Evolutionary conservation across 1,140 invertebrate species (phyloP).

Genomic region (Yoshiicerus persimilis): DNA sequence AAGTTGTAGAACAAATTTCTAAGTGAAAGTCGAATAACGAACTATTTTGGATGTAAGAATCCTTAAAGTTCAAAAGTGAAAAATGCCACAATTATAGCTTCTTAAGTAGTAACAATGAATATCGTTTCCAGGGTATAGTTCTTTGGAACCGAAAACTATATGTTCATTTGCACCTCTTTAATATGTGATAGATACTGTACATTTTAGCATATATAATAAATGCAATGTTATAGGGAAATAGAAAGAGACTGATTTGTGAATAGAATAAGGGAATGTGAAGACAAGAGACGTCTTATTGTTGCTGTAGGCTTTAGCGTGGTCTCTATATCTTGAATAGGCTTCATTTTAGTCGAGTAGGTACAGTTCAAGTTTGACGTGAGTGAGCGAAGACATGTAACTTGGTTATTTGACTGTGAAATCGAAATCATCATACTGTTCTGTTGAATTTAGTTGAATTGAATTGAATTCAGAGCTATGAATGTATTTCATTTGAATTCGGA

Average conservation of each 20-base stretch:
- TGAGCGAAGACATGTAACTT: not conserved
- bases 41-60: too few species aligned
- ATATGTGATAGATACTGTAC: too few species aligned
- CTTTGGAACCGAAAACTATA: too few species aligned
- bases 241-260: not conserved
- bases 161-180: too few species aligned
- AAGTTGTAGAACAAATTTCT: too few species aligned
- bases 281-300: not conserved
- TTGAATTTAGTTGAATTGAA: not conserved
- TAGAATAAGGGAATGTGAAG: not conserved
- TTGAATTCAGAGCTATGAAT: not conserved
- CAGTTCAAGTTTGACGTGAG: not conserved
- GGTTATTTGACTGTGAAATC: constrained; percentile 14
- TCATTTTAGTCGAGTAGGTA: not conserved
- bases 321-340: not conserved
- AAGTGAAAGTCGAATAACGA: too few species aligned
- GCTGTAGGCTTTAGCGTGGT: not conserved
- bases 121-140: too few species aligned
- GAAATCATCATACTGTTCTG: not conserved
- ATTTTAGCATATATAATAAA: not conserved
- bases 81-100: too few species aligned
- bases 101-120: too few species aligned
- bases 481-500: constrained; percentile 14
- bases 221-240: not conserved
- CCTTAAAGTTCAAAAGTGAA: too few species aligned